Base-by-base conservation (phyloP, 2,797 vertebrate genomes). In the Anguilla marmorata region DNA sequence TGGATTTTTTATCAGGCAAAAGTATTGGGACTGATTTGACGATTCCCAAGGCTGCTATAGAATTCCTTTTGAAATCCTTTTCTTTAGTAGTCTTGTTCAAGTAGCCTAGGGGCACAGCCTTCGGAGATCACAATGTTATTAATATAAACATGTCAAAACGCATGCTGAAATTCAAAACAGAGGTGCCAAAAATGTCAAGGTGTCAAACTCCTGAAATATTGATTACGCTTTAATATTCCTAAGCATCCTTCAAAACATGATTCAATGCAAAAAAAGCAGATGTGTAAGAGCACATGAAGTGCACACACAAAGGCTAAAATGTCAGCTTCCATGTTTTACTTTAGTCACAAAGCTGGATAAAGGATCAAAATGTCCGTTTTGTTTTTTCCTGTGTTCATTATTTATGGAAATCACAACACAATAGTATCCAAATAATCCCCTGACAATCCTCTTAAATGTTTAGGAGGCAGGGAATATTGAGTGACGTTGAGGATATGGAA, bases 41-140 rank as follows among this genome's bases (percentile, higher is more conserved):
- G 92, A 96, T 95, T 96, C 96, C 96, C 96, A 92, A 74, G 91
- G 94, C 96, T 96, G 94, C 95, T 96, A 94, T 95, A 90, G 91
- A 88, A 97, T 96, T 97, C 96, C 96, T 96, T 97, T 96, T 96
- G 96, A 97, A 96, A 96, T 94, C 93, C 92, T 91, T 96, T 96
- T 95, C 95, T 96, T 95, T 95, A 94, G 95, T 94, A 95, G 95
- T 95, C 94, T 95, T 96, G 94, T 95, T 96, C 93, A 94, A 94
- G 94, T 94, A 95, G 96, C 96, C 96, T 58, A 93, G 93, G 96
- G 96, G 94, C 93, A 95, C 94, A 94, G 95, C 96, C 96, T 96
- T 96, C 95, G 90, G 96, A 96, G 96, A 96, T 96, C 95, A 96
- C 95, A 96, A 93, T 96, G 94, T 96, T 96, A 96, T 96, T 96